phyloP scores from a whole-genome alignment of 2,888 invertebrate species.

The Synanthedon vespiformis region DNA sequence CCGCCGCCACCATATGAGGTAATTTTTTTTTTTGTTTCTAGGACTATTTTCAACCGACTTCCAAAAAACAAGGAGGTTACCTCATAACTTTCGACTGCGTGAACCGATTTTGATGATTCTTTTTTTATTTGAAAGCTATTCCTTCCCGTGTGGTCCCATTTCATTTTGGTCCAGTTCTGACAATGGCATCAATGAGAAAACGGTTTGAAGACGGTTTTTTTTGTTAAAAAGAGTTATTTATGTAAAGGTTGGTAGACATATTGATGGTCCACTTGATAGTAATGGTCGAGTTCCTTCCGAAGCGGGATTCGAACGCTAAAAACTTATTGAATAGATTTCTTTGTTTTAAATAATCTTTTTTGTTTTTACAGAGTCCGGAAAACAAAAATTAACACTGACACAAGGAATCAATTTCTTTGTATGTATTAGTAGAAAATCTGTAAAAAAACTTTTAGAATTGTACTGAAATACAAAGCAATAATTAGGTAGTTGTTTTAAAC shows the following conservation, averaged over 20 bases:
- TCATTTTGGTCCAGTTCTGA: too few relatives aligned
- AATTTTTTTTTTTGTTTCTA: conserved; percentile 23
- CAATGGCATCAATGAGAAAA: too few relatives aligned
- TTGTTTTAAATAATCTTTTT: conserved; percentile 1
- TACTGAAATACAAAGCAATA: conserved; percentile 38
- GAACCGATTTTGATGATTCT: too few relatives aligned
- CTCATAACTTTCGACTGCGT: too few relatives aligned
- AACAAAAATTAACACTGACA: conserved; percentile 32
- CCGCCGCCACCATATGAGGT: conserved; percentile 74
- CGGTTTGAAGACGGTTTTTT: too few relatives aligned
- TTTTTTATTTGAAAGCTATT: too few relatives aligned
- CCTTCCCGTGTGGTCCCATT: too few relatives aligned
- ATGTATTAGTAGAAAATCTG: conserved; percentile 7
- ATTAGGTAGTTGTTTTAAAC: conserved; percentile 9
- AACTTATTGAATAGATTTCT: background rate
- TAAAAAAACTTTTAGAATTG: conserved; percentile 5
- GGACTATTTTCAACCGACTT: background rate
- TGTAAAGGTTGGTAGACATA: conserved; percentile 7
- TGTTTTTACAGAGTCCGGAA: conserved; percentile 55
- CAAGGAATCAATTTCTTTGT: conserved; percentile 11
- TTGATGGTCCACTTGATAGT: too few relatives aligned
- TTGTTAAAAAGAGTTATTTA: too few relatives aligned
- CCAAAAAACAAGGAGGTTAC: too few relatives aligned
- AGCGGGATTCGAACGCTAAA: too few relatives aligned
- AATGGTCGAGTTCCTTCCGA: too few relatives aligned